Base-by-base conservation (phyloP, 2,797 vertebrate species). In the Chelidonichthys spinosus region DNA sequence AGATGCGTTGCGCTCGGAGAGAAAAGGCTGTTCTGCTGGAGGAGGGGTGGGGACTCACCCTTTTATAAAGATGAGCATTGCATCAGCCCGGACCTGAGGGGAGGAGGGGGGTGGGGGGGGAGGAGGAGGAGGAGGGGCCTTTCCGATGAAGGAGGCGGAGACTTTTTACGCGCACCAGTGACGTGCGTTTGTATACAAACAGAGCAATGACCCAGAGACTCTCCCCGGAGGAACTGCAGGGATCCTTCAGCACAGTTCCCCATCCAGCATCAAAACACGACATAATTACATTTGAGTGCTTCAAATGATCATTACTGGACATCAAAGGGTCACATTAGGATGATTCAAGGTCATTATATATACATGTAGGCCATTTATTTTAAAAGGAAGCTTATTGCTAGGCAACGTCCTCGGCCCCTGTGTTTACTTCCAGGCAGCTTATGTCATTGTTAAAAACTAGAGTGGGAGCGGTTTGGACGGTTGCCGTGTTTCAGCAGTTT, bases 31-130 rank as follows among this genome's bases (percentile, higher is more conserved):
- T 35, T 90, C 83, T 90, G 82, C 25, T 78, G 37, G 55, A 84
- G 84, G 84, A 87, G 76, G 79, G 78, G 82, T 67, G 52, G 50
- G 44, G 78, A 66, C 76, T 32, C 79, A 50, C 15, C 68, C 81
- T 86, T 75, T 94, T 93, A 88, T 92, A 90, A 82, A 71, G 80
- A 84, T 74, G 74, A 76, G 84, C 85, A 33, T 94, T 94, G 93
- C 93, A 94, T 94, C 94, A 93, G 92, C 90, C 81, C 1, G 0
- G 7, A 36, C 2, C 49, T 15, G 36, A 35, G 33, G 25, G 15
- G 14, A 9, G 40, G 10, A 25, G 39, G 17, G 14, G 1, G 36
- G 6, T 11, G 18, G 17, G 0, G 11, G 18, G 17, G 1, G 36
- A 4, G 37, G 0, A 6, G 17, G 33, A 25, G 33, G 52, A 40